Percentiles rank a stretch among this genome's conserved stretches.
Evolutionary conservation across 1,140 invertebrate genomes (phyloP).

Genomic region (Drosophila rhopaloa): DNA sequence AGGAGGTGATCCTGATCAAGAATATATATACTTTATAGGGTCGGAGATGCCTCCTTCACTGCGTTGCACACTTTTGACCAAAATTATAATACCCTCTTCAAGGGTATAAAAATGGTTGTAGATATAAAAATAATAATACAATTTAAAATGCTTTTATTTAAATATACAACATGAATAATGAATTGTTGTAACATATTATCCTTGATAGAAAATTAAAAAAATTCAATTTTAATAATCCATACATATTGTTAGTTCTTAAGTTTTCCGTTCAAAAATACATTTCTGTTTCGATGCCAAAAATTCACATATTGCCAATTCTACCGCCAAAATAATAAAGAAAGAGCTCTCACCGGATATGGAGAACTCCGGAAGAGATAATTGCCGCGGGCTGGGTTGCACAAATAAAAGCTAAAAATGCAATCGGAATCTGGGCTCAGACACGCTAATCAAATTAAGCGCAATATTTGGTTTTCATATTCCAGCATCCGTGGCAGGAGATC

Average conservation of each 20-base stretch:
- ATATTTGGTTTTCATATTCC: constrained; percentile 76
- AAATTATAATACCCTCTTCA: too few species aligned
- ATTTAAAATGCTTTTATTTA: too few species aligned
- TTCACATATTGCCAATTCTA: background rate
- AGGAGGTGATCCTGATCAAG: too few species aligned
- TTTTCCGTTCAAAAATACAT: background rate
- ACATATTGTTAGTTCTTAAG: background rate
- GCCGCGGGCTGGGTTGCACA: constrained; percentile 31
- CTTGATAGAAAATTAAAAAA: too few species aligned
- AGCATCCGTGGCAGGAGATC: background rate
- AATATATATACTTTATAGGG: too few species aligned
- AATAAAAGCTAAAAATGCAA: constrained; percentile 50
- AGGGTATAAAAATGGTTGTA: too few species aligned
- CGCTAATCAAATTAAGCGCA: constrained; percentile 78
- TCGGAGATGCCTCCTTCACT: too few species aligned
- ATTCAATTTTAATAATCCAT: background rate
- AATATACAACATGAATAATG: too few species aligned
- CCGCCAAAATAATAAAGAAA: constrained; percentile 13
- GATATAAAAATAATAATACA: too few species aligned
- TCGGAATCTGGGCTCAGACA: constrained; percentile 36
- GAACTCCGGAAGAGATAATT: constrained; percentile 19
- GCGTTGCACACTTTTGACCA: too few species aligned
- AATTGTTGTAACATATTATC: too few species aligned
- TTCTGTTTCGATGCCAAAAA: background rate
- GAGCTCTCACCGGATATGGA: background rate